Evolutionary conservation across 2,888 invertebrate species (phyloP), one percentile per base, ranked within the genome.

Genomic region (Rhagium mordax): DNA sequence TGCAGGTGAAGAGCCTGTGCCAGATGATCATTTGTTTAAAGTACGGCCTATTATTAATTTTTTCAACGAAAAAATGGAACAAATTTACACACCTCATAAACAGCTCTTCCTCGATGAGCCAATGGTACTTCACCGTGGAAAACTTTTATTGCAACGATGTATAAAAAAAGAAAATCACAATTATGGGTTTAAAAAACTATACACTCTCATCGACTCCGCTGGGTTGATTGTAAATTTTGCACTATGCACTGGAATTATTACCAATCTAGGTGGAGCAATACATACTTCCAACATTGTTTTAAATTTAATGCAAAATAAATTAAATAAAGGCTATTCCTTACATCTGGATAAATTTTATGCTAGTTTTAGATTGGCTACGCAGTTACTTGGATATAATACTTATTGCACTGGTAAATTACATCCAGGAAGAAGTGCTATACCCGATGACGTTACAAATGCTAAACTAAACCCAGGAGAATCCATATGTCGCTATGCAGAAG

Each of bases 211-310:
- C n/a, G 41, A 41, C 13, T 41, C 41, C 3, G 4, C n/a, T n/a
- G 55, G 21, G 10, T 13, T 55, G n/a, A 55, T 55, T 24, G n/a
- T n/a, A 27, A 57, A 27, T 6, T 24, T 57, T 7, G 27, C 55
- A 15, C 27, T 57, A 7, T 57, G 27, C 8, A 27, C 27, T 24
- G 55, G 55, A 5, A n/a, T 27, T 24, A 5, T 57, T 1, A 27
- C 15, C 5, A 27, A 24, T n/a, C 4, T 57, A 27, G 55, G 55
- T 1, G 55, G 27, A 4, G n/a, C n/a, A 27, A 15, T n/a, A 15
- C 27, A 57, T 57, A n/a, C 27, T 57, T 15, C 24, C 6, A 57
- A 24, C n/a, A 27, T 57, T 57, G 27, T 57, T 6, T 57, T 57
- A 15, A 24, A 57, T 16, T 27, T 57, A 16, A 27, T 57, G 27